Conservation (phyloP, 2,113 vertebrate species). For the Catharus bicknelli region DNA sequence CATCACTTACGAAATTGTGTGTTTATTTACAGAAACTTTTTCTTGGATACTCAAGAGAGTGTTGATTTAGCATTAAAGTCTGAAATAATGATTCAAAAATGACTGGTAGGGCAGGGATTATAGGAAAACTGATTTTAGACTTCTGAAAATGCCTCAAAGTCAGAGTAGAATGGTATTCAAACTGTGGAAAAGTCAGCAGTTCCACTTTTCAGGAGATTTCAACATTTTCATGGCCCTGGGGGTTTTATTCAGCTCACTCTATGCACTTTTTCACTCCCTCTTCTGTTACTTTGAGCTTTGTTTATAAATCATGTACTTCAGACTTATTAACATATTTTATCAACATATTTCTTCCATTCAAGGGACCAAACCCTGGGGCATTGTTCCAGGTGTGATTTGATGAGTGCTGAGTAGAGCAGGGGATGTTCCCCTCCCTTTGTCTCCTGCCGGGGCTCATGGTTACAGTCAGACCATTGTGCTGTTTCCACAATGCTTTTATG, state of each 20-base stretch:
- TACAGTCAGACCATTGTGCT: accelerated
- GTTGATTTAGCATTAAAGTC: neutral
- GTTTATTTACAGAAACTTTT: neutral
- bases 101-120: neutral
- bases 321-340: neutral
- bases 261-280: neutral
- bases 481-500: neutral
- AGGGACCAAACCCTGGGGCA: neutral
- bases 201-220: neutral
- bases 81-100: neutral
- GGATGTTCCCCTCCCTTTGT: neutral
- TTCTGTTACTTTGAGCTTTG: neutral
- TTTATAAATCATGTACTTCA: neutral
- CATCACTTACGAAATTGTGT: neutral
- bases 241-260: neutral
- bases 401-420: neutral
- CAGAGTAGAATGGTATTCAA: neutral
- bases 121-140: neutral
- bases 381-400: neutral
- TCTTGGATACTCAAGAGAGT: neutral
- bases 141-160: neutral
- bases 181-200: neutral
- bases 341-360: neutral
- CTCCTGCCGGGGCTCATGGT: neutral
- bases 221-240: neutral